Percentiles rank a stretch among this genome's conserved stretches.
phyloP scores from a whole-genome alignment of 2,888 invertebrate genomes.

The Sarcophaga caerulescens region DNA sequence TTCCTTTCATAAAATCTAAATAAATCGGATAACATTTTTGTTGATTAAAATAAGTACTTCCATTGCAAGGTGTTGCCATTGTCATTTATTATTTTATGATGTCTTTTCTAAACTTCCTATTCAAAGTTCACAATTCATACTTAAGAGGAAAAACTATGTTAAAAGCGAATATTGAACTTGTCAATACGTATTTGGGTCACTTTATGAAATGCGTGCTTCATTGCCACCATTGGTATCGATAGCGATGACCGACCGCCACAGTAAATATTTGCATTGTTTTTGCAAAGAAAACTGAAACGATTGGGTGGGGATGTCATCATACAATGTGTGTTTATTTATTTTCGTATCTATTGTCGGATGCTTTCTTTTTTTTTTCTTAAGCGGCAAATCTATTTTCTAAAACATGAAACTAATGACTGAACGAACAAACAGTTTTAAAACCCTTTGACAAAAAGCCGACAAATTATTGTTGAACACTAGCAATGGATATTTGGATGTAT shows the following conservation, averaged over 20 bases:
- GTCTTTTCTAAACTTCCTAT: neutral
- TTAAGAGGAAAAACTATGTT: neutral
- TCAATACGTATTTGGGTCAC: neutral
- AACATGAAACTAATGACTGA: neutral
- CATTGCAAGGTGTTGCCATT: too few relatives aligned
- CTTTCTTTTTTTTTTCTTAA: neutral
- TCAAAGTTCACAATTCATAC: neutral
- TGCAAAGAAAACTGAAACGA: neutral
- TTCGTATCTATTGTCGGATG: neutral
- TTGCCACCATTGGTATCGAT: neutral
- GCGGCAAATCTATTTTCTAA: neutral
- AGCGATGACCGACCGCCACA: neutral
- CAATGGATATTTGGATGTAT: too few relatives aligned
- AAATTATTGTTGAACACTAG: neutral
- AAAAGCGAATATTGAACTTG: neutral
- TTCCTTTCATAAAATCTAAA: too few relatives aligned
- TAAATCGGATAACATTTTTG: neutral
- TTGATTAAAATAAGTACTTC: neutral
- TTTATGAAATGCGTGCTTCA: neutral
- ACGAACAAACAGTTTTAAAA: neutral
- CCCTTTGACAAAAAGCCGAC: constrained; percentile 41
- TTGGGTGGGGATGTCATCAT: neutral
- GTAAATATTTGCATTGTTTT: neutral
- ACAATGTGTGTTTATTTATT: neutral
- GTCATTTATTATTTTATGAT: too few relatives aligned